Evolutionary conservation across 2,888 invertebrate species (phyloP), one percentile per base, ranked within the genome.

Genomic region (Polydrusus cervinus): DNA sequence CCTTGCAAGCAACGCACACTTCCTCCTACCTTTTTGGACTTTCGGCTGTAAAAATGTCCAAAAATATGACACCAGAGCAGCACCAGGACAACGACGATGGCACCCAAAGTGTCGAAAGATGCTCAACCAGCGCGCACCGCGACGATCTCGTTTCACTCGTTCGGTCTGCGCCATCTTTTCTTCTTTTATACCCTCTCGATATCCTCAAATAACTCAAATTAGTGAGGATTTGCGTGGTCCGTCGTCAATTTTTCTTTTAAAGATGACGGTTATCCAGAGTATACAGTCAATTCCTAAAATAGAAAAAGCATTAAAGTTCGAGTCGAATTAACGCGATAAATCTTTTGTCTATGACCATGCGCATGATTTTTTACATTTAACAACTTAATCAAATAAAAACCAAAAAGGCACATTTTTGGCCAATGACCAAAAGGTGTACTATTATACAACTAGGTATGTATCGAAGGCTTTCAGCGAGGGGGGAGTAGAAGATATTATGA

Each of bases 11-110:
- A n/a, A n/a, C n/a, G n/a, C n/a, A n/a, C n/a, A n/a, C n/a, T n/a
- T 57, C n/a, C 8, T 10, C 66, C 38, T 66, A 66, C 66, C 66
- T 66, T 66, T 66, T 66, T 66, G 66, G 66, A 66, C 66, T 9
- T 66, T 49, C 10, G 66, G 53, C 66, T 66, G 66, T 60, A 51
- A 51, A 66, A 66, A 51, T 66, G 66, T 66, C 66, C 66, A 66
- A 66, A 66, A 66, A 66, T 66, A 66, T 66, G 66, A 66, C 40
- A 66, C 66, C 66, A 66, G n/a, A n/a, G 66, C 53, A 66, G 51
- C 53, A 66, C 66, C 51, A 53, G 40, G 53, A 66, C 66, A 34
- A 66, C 66, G 53, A 25, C 25, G 25, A 53, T 53, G 66, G 40
- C 66, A 66, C 66, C 34, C 40, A 66, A 66, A 51, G 66, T 40